Percentiles rank a stretch among this genome's conserved stretches.
Conservation (phyloP, 2,797 vertebrate species). For the Philypnodon macrostomus region DNA sequence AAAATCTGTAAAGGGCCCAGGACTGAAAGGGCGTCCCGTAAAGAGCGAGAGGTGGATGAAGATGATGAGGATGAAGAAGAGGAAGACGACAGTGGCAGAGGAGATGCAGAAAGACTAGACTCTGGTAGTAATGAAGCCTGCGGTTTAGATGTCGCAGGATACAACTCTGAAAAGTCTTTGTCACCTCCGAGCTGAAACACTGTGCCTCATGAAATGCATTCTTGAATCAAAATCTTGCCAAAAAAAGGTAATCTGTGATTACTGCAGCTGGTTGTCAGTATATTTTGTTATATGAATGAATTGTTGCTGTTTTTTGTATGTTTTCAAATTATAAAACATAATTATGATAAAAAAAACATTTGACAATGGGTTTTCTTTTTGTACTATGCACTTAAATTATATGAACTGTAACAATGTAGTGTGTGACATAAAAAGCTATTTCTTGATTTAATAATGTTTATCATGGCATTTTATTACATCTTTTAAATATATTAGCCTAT, state of each 20-base stretch:
- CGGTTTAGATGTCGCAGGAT: conserved; percentile 67
- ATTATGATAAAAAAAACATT: too few relatives aligned
- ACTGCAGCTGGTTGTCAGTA: conserved; percentile 4
- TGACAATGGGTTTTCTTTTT: too few relatives aligned
- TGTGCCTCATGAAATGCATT: conserved; percentile 39
- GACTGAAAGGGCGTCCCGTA: conserved; percentile 77
- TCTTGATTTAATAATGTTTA: too few relatives aligned
- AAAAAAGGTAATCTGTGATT: conserved; percentile 12
- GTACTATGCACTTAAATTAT: too few relatives aligned
- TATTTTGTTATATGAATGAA: background rate
- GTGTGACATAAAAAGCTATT: too few relatives aligned
- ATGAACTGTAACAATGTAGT: too few relatives aligned
- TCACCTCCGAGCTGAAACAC: conserved; percentile 66
- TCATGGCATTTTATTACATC: too few relatives aligned
- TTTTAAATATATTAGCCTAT: too few relatives aligned
- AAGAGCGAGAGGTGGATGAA: conserved; percentile 75
- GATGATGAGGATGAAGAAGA: conserved; percentile 61
- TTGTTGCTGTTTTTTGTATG: background rate
- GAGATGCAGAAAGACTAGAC: conserved; percentile 53
- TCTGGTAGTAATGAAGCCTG: conserved; percentile 67
- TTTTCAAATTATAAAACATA: too few relatives aligned
- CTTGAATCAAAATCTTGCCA: conserved; percentile 51
- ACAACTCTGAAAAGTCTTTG: conserved; percentile 71
- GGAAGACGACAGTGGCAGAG: conserved; percentile 31
- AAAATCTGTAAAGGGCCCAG: conserved; percentile 97